phyloP scores from a whole-genome alignment of 2,113 vertebrate genomes.

The Prionailurus bengalensis region DNA sequence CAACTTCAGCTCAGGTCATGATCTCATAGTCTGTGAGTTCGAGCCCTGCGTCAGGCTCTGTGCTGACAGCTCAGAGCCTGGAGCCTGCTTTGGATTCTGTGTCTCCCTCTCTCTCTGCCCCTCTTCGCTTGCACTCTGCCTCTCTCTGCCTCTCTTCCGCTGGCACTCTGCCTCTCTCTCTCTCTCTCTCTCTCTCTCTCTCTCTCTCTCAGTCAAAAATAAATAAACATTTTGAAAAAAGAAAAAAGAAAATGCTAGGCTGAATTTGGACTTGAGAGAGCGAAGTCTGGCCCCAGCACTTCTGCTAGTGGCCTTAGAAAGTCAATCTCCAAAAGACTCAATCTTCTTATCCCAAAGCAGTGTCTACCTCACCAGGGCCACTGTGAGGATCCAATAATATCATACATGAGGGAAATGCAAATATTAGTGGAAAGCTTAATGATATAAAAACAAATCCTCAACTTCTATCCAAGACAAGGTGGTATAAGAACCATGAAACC shows the following conservation, averaged over 20 bases:
- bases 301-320: neutral
- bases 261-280: neutral
- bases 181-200: no score
- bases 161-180: no score
- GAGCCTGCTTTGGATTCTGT: no score
- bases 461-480: neutral
- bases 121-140: no score
- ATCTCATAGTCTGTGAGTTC: no score
- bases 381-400: neutral
- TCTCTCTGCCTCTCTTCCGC: no score
- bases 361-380: neutral
- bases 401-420: neutral
- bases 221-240: no score
- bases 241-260: neutral
- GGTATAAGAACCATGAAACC: neutral
- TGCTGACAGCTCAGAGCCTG: no score
- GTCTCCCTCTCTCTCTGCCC: no score
- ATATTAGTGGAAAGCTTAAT: neutral
- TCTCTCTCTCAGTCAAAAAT: no score
- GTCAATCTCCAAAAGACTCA: neutral
- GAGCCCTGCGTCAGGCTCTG: no score
- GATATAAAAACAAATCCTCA: slow-evolving; percentile 1
- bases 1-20: no score
- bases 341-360: neutral
- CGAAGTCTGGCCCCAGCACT: neutral